Evolutionary conservation across 1,140 invertebrate genomes (phyloP).

Genomic region (Agrypnia vestita): DNA sequence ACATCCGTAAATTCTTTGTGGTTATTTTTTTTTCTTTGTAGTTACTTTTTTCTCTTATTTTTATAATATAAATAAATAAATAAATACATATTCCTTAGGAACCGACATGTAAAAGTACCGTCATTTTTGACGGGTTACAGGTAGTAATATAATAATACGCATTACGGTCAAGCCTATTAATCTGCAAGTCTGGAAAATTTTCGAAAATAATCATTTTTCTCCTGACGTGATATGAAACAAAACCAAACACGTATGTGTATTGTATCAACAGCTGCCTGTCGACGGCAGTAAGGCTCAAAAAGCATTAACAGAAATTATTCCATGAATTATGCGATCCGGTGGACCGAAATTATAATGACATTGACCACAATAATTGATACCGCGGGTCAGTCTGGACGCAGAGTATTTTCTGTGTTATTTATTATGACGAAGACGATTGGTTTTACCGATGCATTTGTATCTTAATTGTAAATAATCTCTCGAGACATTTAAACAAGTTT

Average conservation of each 20-base stretch:
- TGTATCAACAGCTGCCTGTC: slow-evolving; percentile 40
- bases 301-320: slow-evolving; percentile 3
- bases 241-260: not conserved
- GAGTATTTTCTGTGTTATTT: too few relatives aligned
- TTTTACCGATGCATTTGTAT: too few relatives aligned
- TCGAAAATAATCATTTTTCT: slow-evolving; percentile 3
- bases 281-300: slow-evolving; percentile 32
- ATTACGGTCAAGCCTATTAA: not conserved
- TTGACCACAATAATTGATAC: slow-evolving; percentile 32
- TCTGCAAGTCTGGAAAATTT: slow-evolving; percentile 11
- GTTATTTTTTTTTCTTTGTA: too few relatives aligned
- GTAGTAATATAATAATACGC: not conserved
- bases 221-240: not conserved
- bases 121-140: too few relatives aligned
- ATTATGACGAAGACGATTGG: too few relatives aligned
- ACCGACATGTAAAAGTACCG: too few relatives aligned
- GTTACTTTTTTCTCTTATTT: too few relatives aligned
- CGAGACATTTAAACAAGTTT: too few relatives aligned
- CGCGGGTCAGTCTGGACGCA: not conserved
- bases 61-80: too few relatives aligned
- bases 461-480: too few relatives aligned
- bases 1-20: too few relatives aligned
- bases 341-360: slow-evolving; percentile 37
- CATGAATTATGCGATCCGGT: not conserved
- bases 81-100: too few relatives aligned